Evolutionary conservation across 2,797 vertebrate species (phyloP).

Genomic region (Sebastiscus albofasciatus): DNA sequence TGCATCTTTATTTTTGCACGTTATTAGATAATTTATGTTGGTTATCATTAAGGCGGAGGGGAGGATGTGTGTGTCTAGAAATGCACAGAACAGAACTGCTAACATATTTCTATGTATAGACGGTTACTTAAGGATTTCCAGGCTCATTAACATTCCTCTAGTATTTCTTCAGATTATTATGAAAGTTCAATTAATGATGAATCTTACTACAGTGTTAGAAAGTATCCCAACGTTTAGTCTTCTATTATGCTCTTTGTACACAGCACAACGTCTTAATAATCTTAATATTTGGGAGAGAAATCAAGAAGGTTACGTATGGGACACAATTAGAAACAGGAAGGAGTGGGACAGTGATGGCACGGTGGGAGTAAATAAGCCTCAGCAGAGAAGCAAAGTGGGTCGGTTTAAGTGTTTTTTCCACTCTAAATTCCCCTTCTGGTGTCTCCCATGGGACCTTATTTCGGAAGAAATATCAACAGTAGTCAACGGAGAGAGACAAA

Average conservation of each 20-base stretch:
- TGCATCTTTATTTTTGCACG: conserved; percentile 24
- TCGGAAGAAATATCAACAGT: no score
- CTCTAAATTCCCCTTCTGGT: neutral
- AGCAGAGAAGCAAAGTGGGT: neutral
- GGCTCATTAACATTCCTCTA: neutral
- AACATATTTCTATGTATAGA: conserved; percentile 13
- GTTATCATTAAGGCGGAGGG: conserved; percentile 27
- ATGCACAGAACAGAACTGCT: neutral
- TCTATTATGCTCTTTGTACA: neutral
- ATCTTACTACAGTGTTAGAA: neutral
- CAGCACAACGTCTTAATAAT: neutral
- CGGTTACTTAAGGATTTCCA: neutral
- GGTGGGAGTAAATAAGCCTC: neutral
- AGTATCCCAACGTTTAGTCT: neutral
- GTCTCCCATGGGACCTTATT: no score
- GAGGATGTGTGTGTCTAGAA: conserved; percentile 6
- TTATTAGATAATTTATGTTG: conserved; percentile 29
- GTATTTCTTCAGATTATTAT: conserved; percentile 12
- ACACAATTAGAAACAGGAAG: neutral
- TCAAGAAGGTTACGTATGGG: neutral
- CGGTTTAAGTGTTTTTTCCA: neutral
- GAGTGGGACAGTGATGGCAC: neutral
- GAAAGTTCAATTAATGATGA: conserved; percentile 30
- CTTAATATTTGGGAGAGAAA: neutral
- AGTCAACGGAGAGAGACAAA: no score